Base-by-base conservation (phyloP, 2,888 invertebrate genomes). In the Vanessa cardui region DNA sequence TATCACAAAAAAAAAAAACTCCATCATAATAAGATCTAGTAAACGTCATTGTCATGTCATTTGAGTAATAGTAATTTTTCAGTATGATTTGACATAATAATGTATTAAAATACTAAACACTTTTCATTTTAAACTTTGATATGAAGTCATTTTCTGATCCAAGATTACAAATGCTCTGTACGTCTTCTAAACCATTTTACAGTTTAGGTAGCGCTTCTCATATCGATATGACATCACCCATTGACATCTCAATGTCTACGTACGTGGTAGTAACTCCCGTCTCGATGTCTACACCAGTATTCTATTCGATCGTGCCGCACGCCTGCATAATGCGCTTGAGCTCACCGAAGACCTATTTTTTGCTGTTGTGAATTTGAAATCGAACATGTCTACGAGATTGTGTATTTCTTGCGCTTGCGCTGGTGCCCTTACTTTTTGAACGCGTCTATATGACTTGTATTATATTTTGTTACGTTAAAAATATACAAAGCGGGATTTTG, bases 331-430 rank as follows among this genome's bases (percentile, higher is more conserved):
- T 92, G 87, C 79, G 76, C 79, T 74, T 73, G 78, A 76, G 83
- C 84, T 82, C 83, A 82, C 79, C 82, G 78, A 74, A 85, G 84
- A 85, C 89, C 89, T 88, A 90, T 91, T 92, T 92, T 91, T 92
- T 91, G 86, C 85, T 83, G 88, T 85, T 85, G 83, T 85, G 86
- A 88, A 88, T 90, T 89, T 89, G 84, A 90, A 90, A 89, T 82
- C 86, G 83, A 85, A 90, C 88, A 88, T 89, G 87, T 88, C 89
- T 86, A 87, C 87, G 87, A 83, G 79, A 82, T 80, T 82, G 83
- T 82, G 79, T 73, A 84, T 82, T 87, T 85, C 84, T 86, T 87
- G 83, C 80, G 83, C 83, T 78, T 64, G 50, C 20, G 45, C 20
- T 54, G 49, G 5, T 21, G 9, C 58, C 26, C 56, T 18, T 66